Evolutionary conservation across 2,888 invertebrate species (phyloP), one percentile per base, ranked within the genome.

Genomic region (Ernsta delagoae): DNA sequence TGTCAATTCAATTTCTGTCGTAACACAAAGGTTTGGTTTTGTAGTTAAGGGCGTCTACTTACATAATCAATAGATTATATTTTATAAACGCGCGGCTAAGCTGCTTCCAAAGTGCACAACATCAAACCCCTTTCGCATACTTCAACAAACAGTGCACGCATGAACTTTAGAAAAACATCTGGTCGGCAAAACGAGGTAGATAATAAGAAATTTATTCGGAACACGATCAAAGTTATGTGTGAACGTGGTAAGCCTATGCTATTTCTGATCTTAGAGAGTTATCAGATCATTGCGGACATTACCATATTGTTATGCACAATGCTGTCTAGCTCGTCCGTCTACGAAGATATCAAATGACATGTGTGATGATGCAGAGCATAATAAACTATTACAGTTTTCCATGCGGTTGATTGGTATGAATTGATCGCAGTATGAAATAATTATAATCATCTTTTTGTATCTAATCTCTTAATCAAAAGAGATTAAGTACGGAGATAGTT

Each of bases 161-260:
- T 62, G 39, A 70, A 72, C 75, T 75, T 76, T 70, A 79, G 76
- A 82, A 81, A 82, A 80, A 81, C 78, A 81, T 72, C 72, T 72
- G 73, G 75, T 72, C 73, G 72, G 72, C 75, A 79, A 74, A 67
- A 45, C 31, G 57, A 59, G 8, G 57, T 70, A 76, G 71, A 71
- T 77, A 71, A 72, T 70, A 71, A 71, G 65, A 72, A 75, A 77
- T 79, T 78, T 78, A 78, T 75, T 74, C 70, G 56, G 67, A 68
- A 61, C 67, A 67, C 62, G 71, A 62, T 41, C 56, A 59, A 70
- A 79, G 61, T 77, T 73, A 75, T 74, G 73, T 72, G 70, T 56
- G 73, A 68, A 71, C 72, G 71, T 71, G 69, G 45, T 34, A 62
- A 48, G 68, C 57, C 57, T 60, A 65, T 48, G 54, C 60, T 68